Evolutionary conservation across 2,888 invertebrate species (phyloP).

Genomic region (Nemotelus pantherinus): DNA sequence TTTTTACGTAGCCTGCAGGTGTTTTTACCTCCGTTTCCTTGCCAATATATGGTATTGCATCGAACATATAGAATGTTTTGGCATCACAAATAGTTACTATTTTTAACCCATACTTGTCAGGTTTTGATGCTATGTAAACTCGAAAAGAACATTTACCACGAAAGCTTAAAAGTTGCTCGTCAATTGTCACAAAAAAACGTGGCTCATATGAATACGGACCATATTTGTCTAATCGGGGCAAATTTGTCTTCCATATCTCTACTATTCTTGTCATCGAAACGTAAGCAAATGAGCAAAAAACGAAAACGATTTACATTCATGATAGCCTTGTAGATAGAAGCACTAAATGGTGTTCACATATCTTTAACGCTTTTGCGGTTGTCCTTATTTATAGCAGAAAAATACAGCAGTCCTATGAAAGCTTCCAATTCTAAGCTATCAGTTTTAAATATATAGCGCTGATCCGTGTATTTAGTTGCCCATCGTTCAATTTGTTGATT

Average conservation of each 20-base stretch:
- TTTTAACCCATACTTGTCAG: neutral
- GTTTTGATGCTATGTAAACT: slow-evolving; percentile 17
- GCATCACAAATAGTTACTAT: slow-evolving; percentile 12
- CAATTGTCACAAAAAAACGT: slow-evolving; percentile 6
- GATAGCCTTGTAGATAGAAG: slow-evolving; percentile 1
- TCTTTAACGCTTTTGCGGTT: slow-evolving; percentile 17
- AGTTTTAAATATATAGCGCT: slow-evolving; percentile 6
- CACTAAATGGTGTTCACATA: neutral
- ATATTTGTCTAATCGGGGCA: slow-evolving; percentile 13
- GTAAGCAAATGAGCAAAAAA: slow-evolving; percentile 7
- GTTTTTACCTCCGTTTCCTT: slow-evolving; percentile 22
- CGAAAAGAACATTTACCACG: slow-evolving; percentile 14
- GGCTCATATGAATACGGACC: slow-evolving; percentile 19
- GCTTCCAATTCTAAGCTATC: slow-evolving; percentile 8
- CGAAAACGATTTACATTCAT: slow-evolving; percentile 6
- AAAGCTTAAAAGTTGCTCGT: slow-evolving; percentile 20
- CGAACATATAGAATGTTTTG: neutral
- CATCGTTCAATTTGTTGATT: slow-evolving; percentile 3
- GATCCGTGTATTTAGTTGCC: slow-evolving; percentile 12
- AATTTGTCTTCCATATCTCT: slow-evolving; percentile 10
- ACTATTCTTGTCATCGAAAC: slow-evolving; percentile 17
- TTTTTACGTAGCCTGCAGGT: slow-evolving; percentile 13
- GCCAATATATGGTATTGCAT: slow-evolving; percentile 18
- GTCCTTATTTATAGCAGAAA: slow-evolving; percentile 10
- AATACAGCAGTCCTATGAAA: too few species aligned